phyloP scores from a whole-genome alignment of 2,797 vertebrate species.

The Spheniscus humboldti region DNA sequence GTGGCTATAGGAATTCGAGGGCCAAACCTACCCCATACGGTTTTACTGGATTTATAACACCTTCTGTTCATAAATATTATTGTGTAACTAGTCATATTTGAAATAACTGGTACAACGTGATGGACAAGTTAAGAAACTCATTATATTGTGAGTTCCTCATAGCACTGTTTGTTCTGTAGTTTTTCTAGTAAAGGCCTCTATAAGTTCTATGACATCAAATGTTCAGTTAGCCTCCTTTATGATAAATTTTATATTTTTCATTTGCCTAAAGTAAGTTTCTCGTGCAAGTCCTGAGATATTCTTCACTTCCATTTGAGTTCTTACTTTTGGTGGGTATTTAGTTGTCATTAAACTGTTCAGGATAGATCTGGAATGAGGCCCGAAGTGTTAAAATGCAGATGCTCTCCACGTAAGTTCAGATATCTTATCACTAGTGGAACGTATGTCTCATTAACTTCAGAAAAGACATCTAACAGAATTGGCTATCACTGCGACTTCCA shows the following conservation, averaged over 20 bases:
- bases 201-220: not conserved
- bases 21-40: not conserved
- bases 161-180: not conserved
- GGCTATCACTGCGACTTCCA: not conserved
- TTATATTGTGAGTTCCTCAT: rapidly evolving
- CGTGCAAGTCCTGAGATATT: not conserved
- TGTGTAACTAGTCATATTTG: not conserved
- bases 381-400: not conserved
- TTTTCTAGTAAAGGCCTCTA: not conserved
- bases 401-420: not conserved
- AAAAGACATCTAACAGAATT: not conserved
- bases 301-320: not conserved
- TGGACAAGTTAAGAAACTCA: not conserved
- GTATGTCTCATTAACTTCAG: not conserved
- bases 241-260: not conserved
- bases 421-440: not conserved
- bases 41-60: not conserved
- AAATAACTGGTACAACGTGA: not conserved
- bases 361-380: not conserved
- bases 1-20: not conserved
- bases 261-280: not conserved
- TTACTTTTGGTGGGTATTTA: not conserved
- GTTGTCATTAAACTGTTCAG: not conserved
- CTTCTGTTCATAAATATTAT: not conserved
- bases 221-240: not conserved